Evolutionary conservation across 2,113 vertebrate genomes (phyloP).

Genomic region (Neodon shergylaensis): DNA sequence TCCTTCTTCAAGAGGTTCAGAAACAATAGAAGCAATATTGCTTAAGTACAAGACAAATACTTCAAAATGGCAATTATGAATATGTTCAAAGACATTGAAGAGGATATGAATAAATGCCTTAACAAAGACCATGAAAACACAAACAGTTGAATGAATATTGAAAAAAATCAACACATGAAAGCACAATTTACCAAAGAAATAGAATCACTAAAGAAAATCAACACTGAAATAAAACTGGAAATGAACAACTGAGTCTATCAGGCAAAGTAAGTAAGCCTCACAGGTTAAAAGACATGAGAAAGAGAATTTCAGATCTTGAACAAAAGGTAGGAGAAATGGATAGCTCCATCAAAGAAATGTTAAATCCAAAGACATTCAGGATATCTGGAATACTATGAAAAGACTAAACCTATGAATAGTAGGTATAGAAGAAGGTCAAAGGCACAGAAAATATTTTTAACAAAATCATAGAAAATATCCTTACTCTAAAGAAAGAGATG

Average conservation of each 20-base stretch:
- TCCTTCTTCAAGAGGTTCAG: neutral
- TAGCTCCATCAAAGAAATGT: neutral
- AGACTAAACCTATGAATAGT: neutral
- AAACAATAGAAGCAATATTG: neutral
- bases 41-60: neutral
- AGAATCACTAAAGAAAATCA: neutral
- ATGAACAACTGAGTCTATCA: neutral
- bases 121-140: neutral
- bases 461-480: neutral
- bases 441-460: neutral
- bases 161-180: neutral
- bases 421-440: neutral
- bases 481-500: neutral
- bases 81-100: neutral
- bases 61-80: neutral
- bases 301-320: neutral
- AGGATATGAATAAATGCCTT: neutral
- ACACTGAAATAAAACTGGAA: neutral
- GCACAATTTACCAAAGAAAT: neutral
- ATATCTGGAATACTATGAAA: neutral
- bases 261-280: neutral
- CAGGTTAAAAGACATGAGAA: neutral
- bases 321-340: neutral
- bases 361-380: neutral
- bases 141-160: neutral